Evolutionary conservation across 2,888 invertebrate genomes (phyloP), one percentile per base, ranked within the genome.

Genomic region (Ashinkailepas kermadecensis): DNA sequence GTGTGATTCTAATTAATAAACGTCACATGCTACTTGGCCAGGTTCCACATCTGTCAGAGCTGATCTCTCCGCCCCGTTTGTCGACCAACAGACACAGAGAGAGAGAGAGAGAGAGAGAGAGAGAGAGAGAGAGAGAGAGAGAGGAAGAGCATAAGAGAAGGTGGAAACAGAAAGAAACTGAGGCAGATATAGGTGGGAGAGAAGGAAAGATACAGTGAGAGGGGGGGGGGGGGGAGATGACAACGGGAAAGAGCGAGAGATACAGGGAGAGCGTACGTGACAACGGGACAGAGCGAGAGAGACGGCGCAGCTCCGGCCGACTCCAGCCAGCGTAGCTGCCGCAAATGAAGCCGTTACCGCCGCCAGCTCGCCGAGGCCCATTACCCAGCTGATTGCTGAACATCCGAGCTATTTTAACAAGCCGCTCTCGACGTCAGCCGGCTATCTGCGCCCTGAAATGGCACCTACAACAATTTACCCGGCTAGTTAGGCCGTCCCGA

Each of bases 381-480:
- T 74, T 74, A 74, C 23, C 1, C 74, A 15, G 10, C 54, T 74
- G 74, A 74, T 74, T 74, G 74, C 74, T 18, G 15, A 56, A 56
- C 74, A 74, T 54, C 54, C 56, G 9, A 74, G 74, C 56, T 56
- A 74, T 74, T 74, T 74, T 74, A 74, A 74, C 74, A 74, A 74
- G 74, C 23, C 54, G 56, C 74, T 9, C 18, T 4, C 56, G 74
- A 18, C 39, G 18, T 1, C 54, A 21, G 74, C 54, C 10, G 54
- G 54, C 56, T 74, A 56, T 74, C 74, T 21, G 54, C 56, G 21
- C 18, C 54, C 74, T 21, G 74, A 74, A 56, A 74, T 74, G 74
- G 74, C 21, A 56, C 54, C 74, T 74, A 74, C 74, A 74, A 74
- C 74, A 74, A 74, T 74, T 74, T 74, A 56, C 56, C 56, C 74